Conservation (phyloP, 2,797 vertebrate genomes). For the Meriones psammophilus region DNA sequence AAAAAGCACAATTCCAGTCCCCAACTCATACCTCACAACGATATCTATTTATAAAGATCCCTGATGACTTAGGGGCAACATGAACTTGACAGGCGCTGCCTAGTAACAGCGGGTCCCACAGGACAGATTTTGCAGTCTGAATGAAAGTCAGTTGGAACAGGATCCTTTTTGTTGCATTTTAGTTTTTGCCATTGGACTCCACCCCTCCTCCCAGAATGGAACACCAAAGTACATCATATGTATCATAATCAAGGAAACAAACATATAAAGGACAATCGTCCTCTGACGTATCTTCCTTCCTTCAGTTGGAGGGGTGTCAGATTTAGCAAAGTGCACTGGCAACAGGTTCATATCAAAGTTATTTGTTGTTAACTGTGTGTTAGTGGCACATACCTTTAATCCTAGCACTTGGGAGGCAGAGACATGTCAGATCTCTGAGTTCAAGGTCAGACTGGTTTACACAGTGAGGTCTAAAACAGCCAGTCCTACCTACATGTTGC, state of each 20-base stretch:
- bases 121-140: background rate
- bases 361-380: background rate
- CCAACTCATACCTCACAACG: background rate
- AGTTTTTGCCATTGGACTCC: background rate
- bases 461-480: no score
- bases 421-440: no score
- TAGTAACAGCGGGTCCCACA: background rate
- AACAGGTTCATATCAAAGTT: background rate
- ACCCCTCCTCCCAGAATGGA: background rate
- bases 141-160: background rate
- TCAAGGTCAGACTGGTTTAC: no score
- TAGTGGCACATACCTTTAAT: background rate
- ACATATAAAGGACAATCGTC: background rate
- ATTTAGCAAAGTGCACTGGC: background rate
- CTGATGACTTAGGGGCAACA: background rate
- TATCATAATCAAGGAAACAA: background rate
- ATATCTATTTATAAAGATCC: background rate
- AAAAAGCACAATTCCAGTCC: background rate
- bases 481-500: no score
- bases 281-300: background rate
- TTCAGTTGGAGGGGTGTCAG: constrained; percentile 20
- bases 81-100: background rate
- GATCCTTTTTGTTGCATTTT: background rate
- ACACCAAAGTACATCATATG: background rate
- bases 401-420: no score